Percentiles rank a stretch among this genome's conserved stretches.
phyloP scores from a whole-genome alignment of 1,140 invertebrate genomes.

The Cephus cinctus region DNA sequence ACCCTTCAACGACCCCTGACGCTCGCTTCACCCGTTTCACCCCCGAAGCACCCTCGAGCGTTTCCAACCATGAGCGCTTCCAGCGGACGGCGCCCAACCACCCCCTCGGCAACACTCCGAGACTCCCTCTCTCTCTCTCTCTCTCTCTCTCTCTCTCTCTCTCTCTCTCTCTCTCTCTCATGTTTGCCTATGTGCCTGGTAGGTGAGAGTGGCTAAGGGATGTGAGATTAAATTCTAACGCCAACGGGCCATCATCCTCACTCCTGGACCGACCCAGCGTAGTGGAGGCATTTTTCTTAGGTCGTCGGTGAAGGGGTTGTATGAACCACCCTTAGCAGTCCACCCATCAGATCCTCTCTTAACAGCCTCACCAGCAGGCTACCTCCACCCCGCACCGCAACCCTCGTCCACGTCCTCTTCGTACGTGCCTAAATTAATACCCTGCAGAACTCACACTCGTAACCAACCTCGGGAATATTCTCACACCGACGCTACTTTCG shows the following conservation, averaged over 20 bases:
- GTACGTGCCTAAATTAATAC: constrained; percentile 48
- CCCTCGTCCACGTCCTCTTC: too few species aligned
- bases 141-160: constrained; percentile 7
- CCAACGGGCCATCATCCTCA: constrained; percentile 20
- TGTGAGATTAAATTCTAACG: constrained; percentile 53
- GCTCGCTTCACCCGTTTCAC: constrained; percentile 5
- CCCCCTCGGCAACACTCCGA: neutral
- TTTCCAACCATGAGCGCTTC: neutral
- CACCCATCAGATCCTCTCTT: too few species aligned
- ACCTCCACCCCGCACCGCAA: too few species aligned
- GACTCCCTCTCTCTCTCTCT: constrained; percentile 8
- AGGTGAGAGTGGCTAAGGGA: constrained; percentile 9
- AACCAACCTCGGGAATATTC: constrained; percentile 24
- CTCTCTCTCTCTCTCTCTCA: constrained; percentile 8
- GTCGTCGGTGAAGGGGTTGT: constrained; percentile 36
- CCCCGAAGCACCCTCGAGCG: neutral
- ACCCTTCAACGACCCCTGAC: neutral
- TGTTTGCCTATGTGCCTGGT: neutral
- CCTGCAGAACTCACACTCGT: constrained; percentile 17
- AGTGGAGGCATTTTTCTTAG: constrained; percentile 53
- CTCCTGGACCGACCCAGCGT: constrained; percentile 3
- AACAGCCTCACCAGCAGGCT: too few species aligned
- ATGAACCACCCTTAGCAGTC: too few species aligned
- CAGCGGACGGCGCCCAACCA: constrained; percentile 5
- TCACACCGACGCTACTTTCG: constrained; percentile 8